A percentile compares a stretch with the other conserved stretches of the same genome.
These are phyloP conservation scores for Helobdella robusta DNA, from an alignment of 2,888 invertebrate species.

Conservation along the genomic window DNA sequence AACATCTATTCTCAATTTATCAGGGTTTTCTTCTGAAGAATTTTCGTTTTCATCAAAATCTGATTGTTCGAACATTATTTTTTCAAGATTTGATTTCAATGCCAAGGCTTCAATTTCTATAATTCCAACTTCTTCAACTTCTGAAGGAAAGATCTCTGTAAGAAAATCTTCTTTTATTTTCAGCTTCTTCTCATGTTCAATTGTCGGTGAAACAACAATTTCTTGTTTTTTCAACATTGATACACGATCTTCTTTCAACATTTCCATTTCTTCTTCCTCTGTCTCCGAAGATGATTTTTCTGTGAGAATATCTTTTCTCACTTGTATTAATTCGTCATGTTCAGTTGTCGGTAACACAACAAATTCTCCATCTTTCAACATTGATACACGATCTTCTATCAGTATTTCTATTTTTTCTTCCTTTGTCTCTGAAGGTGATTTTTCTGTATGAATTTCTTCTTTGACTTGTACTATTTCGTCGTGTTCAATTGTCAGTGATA, in stretches of 20 bases:
- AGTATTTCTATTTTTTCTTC: no score
- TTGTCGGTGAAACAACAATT: not conserved
- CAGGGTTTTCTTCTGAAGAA: not conserved
- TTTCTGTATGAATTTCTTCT: not conserved
- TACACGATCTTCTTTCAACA: not conserved
- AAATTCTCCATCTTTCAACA: not conserved
- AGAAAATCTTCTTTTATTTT: not conserved
- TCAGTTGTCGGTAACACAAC: not conserved
- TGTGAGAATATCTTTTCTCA: no score
- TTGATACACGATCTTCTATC: no score
- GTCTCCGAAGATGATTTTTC: no score
- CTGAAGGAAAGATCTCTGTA: not conserved
- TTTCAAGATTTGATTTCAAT: not conserved
- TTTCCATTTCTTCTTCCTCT: not conserved
- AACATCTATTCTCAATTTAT: not conserved
- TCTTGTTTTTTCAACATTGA: no score
- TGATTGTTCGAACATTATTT: not conserved
- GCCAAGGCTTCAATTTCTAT: not conserved
- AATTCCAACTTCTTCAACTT: not conserved
- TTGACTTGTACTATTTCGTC: not conserved
- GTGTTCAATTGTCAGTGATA: not conserved
- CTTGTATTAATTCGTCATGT: no score
- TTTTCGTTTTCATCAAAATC: not conserved
- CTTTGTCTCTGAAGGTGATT: not conserved
- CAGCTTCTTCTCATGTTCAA: not conserved